These are phyloP conservation scores for Arrhopalites spinosus DNA, from an alignment of 2,888 invertebrate genomes.

Conservation along the genomic window DNA sequence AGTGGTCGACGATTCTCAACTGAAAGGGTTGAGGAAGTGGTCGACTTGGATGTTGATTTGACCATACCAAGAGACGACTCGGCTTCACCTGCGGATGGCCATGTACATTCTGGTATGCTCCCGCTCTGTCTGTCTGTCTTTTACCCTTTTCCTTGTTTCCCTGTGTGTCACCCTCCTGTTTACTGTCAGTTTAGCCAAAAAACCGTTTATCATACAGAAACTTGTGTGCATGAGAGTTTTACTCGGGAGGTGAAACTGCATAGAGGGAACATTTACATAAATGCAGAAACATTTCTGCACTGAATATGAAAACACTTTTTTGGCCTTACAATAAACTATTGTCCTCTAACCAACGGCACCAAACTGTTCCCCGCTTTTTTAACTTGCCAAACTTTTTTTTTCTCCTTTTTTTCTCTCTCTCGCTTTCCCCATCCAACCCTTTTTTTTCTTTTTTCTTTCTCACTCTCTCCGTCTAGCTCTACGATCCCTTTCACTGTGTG, in stretches of 20 bases:
- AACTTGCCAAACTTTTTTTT: neutral
- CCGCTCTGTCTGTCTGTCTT: neutral
- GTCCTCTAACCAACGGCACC: no score
- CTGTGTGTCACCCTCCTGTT: neutral
- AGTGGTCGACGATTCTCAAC: conserved; percentile 43
- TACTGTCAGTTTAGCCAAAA: neutral
- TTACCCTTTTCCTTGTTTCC: neutral
- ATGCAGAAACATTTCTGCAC: neutral
- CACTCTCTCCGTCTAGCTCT: neutral
- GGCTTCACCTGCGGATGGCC: conserved; percentile 36
- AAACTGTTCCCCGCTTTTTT: neutral
- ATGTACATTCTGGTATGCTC: conserved; percentile 28
- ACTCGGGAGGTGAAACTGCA: neutral
- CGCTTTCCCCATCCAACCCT: neutral
- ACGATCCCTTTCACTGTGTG: neutral
- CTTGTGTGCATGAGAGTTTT: conserved; percentile 8
- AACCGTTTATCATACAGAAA: conserved; percentile 1
- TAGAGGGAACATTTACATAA: neutral
- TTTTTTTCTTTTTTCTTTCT: neutral
- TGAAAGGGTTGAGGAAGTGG: conserved; percentile 43
- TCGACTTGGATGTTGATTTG: conserved; percentile 44
- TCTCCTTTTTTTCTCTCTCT: neutral
- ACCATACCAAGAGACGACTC: conserved; percentile 37
- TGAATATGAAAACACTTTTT: neutral
- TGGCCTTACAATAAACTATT: no score